Percentiles rank a stretch among this genome's conserved stretches.
phyloP scores from a whole-genome alignment of 2,797 vertebrate species.

The Vireo griseus region DNA sequence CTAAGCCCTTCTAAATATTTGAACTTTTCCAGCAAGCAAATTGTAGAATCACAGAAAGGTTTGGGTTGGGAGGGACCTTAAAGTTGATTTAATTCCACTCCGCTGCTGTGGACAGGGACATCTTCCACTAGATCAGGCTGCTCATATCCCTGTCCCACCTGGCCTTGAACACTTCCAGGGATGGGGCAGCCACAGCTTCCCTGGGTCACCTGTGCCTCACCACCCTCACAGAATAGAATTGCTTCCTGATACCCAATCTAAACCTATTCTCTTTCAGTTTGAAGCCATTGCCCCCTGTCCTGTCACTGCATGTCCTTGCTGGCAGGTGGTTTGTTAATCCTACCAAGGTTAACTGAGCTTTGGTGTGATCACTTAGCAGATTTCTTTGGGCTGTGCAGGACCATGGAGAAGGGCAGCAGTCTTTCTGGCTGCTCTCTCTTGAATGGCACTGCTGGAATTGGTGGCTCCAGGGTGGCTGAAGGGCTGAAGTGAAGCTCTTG shows the following conservation, averaged over 20 bases:
- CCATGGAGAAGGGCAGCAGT: background rate
- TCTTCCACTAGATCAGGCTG: background rate
- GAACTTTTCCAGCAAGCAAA: background rate
- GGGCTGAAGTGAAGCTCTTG: background rate
- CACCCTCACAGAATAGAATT: background rate
- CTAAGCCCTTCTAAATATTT: background rate
- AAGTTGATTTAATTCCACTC: background rate
- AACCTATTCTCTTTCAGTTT: background rate
- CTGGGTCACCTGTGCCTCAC: background rate
- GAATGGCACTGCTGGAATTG: background rate
- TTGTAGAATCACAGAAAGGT: background rate
- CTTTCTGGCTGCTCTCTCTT: background rate
- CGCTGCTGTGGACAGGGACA: background rate
- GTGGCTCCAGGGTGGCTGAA: background rate
- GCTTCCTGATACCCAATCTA: background rate
- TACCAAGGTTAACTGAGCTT: background rate
- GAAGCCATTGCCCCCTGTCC: background rate
- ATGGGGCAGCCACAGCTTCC: background rate
- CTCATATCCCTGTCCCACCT: background rate
- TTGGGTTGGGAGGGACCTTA: background rate
- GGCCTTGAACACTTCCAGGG: background rate
- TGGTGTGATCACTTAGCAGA: background rate
- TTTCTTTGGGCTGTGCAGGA: background rate
- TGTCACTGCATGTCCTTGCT: background rate
- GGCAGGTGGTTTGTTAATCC: background rate